Conservation (phyloP, 1,140 invertebrate genomes). For the Cyclargus thomasi region DNA sequence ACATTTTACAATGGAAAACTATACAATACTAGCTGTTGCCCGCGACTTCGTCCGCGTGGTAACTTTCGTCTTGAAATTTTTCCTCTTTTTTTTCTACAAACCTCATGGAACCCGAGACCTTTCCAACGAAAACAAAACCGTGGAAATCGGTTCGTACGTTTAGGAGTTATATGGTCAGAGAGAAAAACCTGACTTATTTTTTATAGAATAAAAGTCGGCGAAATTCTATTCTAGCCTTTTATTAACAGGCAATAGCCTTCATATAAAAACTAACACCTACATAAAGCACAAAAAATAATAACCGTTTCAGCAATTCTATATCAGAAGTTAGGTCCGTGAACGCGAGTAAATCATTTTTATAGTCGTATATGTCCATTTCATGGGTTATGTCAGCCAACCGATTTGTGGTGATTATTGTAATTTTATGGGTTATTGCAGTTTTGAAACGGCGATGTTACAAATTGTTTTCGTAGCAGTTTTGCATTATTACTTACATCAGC, state of each 20-base stretch:
- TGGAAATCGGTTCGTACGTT: no score
- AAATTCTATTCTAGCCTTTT: no score
- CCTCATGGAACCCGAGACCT: no score
- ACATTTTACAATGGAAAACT: no score
- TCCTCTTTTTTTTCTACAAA: no score
- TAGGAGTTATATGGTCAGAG: no score
- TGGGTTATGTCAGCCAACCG: conserved; percentile 3
- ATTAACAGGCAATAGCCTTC: not conserved
- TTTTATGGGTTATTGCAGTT: conserved; percentile 14
- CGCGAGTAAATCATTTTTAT: conserved; percentile 8
- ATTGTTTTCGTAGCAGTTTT: not conserved
- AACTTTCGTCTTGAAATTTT: no score
- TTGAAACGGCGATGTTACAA: not conserved
- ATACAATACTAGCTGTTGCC: no score
- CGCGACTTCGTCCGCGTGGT: no score
- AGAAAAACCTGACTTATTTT: no score
- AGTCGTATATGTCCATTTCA: conserved; percentile 14
- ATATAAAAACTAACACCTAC: not conserved
- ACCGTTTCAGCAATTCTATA: not conserved
- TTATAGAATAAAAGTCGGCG: no score
- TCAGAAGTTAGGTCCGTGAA: conserved; percentile 3
- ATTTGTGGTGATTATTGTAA: conserved; percentile 12
- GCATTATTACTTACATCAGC: not conserved
- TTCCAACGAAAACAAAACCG: no score
- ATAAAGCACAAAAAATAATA: not conserved